Conservation (phyloP, 2,888 invertebrate species). For the Brachynemurus nebulosus region DNA sequence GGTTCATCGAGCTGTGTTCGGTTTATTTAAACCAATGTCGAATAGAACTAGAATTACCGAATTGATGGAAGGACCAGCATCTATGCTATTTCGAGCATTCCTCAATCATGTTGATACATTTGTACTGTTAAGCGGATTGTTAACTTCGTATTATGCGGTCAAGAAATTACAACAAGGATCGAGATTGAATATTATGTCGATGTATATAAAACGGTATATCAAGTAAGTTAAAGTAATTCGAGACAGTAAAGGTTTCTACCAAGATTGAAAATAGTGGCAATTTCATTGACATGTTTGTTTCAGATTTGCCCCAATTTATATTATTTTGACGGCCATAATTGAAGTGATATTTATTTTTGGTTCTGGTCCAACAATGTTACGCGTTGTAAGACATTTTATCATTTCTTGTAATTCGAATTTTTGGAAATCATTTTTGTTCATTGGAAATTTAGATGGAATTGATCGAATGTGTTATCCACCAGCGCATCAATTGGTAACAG, state of each 20-base stretch:
- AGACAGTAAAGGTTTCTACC: background rate
- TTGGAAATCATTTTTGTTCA: slow-evolving; percentile 1
- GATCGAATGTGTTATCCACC: slow-evolving; percentile 10
- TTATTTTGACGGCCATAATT: background rate
- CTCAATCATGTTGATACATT: slow-evolving; percentile 13
- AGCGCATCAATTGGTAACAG: slow-evolving; percentile 12
- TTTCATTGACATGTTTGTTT: background rate
- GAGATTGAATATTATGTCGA: slow-evolving; percentile 7
- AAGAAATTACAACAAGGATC: slow-evolving; percentile 7
- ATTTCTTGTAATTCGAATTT: background rate
- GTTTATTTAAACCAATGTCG: slow-evolving; percentile 12
- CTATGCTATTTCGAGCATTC: slow-evolving; percentile 12
- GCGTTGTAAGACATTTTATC: background rate
- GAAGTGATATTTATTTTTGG: background rate
- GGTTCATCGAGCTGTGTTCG: slow-evolving; percentile 11
- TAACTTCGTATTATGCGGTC: slow-evolving; percentile 11
- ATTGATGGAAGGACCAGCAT: slow-evolving; percentile 7
- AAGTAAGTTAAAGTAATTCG: slow-evolving; percentile 10
- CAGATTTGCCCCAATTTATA: slow-evolving; percentile 1
- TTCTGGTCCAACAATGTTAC: background rate
- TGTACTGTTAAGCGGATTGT: slow-evolving; percentile 12
- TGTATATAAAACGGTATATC: slow-evolving; percentile 11
- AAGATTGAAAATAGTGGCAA: background rate
- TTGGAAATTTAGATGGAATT: slow-evolving; percentile 5
- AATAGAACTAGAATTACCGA: slow-evolving; percentile 10